Percentiles rank a stretch among this genome's conserved stretches.
Evolutionary conservation across 1,140 invertebrate species (phyloP).

Genomic region (Zaprionus vittiger): DNA sequence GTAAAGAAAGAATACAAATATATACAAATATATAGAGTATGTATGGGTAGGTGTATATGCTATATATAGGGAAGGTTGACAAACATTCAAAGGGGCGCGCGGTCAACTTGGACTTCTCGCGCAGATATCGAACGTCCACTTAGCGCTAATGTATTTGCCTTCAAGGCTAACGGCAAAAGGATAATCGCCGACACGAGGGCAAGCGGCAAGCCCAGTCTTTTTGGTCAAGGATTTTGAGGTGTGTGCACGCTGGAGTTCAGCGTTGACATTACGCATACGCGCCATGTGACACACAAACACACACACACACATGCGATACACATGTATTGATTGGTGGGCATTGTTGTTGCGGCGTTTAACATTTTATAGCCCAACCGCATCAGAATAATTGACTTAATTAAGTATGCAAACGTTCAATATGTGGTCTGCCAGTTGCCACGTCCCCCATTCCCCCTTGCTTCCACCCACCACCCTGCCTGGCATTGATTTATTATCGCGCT

Average conservation of each 20-base stretch:
- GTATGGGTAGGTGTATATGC: neutral
- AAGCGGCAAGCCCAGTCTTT: conserved; percentile 8
- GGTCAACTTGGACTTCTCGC: conserved; percentile 8
- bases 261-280: conserved; percentile 66
- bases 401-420: conserved; percentile 55
- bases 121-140: conserved; percentile 41
- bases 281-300: conserved; percentile 10
- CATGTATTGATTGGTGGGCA: conserved; percentile 54
- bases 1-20: conserved; percentile 3
- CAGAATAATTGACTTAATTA: conserved; percentile 78
- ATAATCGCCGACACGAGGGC: conserved; percentile 14
- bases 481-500: conserved; percentile 71
- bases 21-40: neutral
- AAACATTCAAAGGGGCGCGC: conserved; percentile 21
- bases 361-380: conserved; percentile 69
- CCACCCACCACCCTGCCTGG: neutral
- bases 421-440: conserved; percentile 25
- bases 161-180: conserved; percentile 55
- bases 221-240: conserved; percentile 72
- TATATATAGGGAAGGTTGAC: conserved; percentile 30
- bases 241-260: conserved; percentile 42
- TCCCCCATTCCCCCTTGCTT: neutral
- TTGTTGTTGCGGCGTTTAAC: conserved; percentile 38
- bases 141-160: conserved; percentile 62
- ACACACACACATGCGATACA: neutral